Conservation (phyloP, 2,888 invertebrate species). For the Tenthredo notha region DNA sequence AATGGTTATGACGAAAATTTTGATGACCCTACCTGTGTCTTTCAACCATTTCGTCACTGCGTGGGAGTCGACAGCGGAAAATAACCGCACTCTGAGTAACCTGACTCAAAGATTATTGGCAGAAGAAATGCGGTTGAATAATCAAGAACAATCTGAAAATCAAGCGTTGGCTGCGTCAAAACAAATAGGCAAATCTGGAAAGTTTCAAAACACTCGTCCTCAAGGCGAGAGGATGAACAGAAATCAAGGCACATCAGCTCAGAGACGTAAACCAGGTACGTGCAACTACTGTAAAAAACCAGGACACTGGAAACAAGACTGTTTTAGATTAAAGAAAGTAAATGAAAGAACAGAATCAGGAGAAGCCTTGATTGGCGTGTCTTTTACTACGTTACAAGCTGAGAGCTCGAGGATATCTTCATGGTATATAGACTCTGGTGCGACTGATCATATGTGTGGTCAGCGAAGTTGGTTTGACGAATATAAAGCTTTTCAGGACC, state of each 20-base stretch:
- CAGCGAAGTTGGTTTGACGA: conserved; percentile 2
- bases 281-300: conserved; percentile 57
- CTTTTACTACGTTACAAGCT: background rate
- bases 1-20: background rate
- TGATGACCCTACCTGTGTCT: background rate
- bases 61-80: conserved; percentile 40
- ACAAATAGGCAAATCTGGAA: background rate
- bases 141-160: background rate
- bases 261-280: conserved; percentile 13
- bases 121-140: conserved; percentile 21
- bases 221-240: background rate
- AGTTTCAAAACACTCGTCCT: background rate
- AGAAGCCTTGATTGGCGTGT: background rate
- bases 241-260: background rate
- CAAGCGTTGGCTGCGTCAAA: conserved; percentile 24
- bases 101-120: conserved; percentile 21
- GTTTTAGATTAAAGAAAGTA: conserved; percentile 1
- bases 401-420: background rate
- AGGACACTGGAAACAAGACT: conserved; percentile 55
- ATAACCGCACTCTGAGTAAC: conserved; percentile 24
- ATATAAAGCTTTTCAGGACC: background rate
- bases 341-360: background rate
- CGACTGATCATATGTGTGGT: conserved; percentile 12
- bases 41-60: conserved; percentile 36
- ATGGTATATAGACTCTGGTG: conserved; percentile 7